A percentile compares a stretch with the other conserved stretches of the same genome.
Conservation (phyloP, 35 echinoderm and acorn worm species). For the Eucidaris tribuloides region DNA sequence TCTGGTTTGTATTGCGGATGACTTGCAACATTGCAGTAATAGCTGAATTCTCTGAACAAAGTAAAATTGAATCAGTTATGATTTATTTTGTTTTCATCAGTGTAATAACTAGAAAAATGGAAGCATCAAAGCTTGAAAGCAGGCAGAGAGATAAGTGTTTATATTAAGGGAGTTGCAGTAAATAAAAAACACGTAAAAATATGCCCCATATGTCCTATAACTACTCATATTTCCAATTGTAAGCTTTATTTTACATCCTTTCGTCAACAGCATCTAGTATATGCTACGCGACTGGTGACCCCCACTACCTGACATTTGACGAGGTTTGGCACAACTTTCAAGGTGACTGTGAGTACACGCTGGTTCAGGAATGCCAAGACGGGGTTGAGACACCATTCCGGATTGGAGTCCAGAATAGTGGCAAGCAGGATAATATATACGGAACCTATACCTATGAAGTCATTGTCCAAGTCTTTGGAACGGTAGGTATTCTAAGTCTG, state of each 20-base stretch:
- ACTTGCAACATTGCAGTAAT: too few species aligned
- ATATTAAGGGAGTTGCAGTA: too few species aligned
- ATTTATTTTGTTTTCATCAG: too few species aligned
- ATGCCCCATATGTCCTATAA: not conserved
- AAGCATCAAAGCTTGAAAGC: too few species aligned
- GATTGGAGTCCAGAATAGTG: slow-evolving; percentile 41
- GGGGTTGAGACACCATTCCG: slow-evolving; percentile 19
- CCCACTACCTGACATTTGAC: slow-evolving; percentile 93
- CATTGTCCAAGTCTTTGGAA: slow-evolving; percentile 36
- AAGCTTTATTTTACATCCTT: not conserved
- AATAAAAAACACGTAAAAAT: too few species aligned
- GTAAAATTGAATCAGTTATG: too few species aligned
- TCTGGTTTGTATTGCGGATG: too few species aligned
- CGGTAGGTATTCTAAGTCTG: too few species aligned
- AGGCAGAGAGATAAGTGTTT: too few species aligned
- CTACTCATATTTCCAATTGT: not conserved
- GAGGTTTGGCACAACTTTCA: slow-evolving; percentile 65
- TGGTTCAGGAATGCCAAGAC: slow-evolving; percentile 58
- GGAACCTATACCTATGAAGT: slow-evolving; percentile 60
- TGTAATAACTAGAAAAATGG: too few species aligned
- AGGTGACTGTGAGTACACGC: slow-evolving; percentile 74
- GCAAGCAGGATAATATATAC: slow-evolving; percentile 32
- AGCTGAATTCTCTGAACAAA: too few species aligned
- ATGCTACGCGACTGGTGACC: slow-evolving; percentile 80
- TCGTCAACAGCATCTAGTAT: slow-evolving; percentile 61